These are phyloP conservation scores for Lasiurus cinereus DNA, from an alignment of 2,113 vertebrate genomes.

Conservation along the genomic window DNA sequence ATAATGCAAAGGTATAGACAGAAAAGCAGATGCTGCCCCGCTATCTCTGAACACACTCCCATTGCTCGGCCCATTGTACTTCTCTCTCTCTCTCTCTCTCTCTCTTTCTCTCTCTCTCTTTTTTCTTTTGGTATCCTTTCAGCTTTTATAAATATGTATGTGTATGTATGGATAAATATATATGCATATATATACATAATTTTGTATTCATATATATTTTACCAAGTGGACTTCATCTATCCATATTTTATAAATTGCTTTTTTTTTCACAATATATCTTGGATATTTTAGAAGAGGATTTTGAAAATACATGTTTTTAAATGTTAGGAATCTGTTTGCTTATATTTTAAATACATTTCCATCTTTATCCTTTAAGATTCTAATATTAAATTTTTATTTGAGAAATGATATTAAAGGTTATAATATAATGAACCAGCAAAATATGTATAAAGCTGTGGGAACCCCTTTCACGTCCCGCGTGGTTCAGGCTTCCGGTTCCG, in stretches of 20 bases:
- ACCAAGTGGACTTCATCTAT: not conserved
- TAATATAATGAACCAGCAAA: not conserved
- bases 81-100: too few species aligned
- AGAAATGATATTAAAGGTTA: not conserved
- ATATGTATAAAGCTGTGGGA: not conserved
- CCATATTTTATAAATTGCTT: slow-evolving; percentile 38
- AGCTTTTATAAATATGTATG: not conserved
- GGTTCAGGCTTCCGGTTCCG: too few species aligned
- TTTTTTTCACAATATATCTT: slow-evolving; percentile 21
- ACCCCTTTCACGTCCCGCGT: too few species aligned
- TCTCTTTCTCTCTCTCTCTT: not conserved
- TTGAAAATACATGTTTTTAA: not conserved
- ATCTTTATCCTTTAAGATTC: not conserved
- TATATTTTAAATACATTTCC: slow-evolving; percentile 1
- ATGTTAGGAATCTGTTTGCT: not conserved
- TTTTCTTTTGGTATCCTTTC: not conserved
- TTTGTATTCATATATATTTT: not conserved
- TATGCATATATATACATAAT: not conserved
- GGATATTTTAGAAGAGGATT: not conserved
- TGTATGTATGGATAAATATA: not conserved
- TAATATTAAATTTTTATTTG: slow-evolving; percentile 13
- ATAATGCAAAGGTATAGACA: not conserved
- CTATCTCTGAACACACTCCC: not conserved
- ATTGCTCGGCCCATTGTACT: not conserved
- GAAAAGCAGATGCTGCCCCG: not conserved